Evolutionary conservation across 1,140 invertebrate species (phyloP).

Genomic region (Mamestra configurata): DNA sequence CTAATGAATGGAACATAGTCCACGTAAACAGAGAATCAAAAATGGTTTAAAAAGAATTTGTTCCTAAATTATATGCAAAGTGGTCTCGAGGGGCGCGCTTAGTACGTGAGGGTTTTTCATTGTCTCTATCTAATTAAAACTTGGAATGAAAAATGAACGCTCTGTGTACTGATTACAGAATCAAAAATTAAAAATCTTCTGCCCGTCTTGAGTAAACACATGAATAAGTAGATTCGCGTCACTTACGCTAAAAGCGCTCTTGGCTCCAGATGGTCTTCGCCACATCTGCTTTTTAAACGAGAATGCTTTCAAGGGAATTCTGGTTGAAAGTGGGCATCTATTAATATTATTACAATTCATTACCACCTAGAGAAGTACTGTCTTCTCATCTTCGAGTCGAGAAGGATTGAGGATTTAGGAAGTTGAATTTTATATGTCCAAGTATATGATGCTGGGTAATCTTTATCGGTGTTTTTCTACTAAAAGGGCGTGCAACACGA

Average conservation of each 20-base stretch:
- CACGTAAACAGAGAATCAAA: conserved; percentile 5
- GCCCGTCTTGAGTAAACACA: conserved; percentile 31
- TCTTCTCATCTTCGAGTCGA: background rate
- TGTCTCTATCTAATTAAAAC: conserved; percentile 45
- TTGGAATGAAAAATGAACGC: conserved; percentile 44
- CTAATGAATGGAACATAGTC: no score
- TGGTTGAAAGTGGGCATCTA: conserved; percentile 31
- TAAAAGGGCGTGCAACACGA: no score
- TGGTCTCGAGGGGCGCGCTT: conserved; percentile 30
- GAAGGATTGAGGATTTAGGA: background rate
- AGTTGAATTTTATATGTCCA: background rate
- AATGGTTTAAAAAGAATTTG: conserved; percentile 31
- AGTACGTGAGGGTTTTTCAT: conserved; percentile 43
- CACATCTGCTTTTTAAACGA: conserved; percentile 36
- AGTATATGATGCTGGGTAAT: no score
- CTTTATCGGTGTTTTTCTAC: no score
- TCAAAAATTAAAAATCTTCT: conserved; percentile 36
- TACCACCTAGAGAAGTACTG: background rate
- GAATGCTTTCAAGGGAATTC: conserved; percentile 28
- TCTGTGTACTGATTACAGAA: conserved; percentile 38
- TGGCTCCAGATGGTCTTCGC: conserved; percentile 23
- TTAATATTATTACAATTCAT: conserved; percentile 41
- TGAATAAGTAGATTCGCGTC: conserved; percentile 36
- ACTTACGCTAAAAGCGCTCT: conserved; percentile 41
- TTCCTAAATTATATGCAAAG: conserved; percentile 44